Conservation (phyloP, 2,113 vertebrate species). For the Octodon degus region DNA sequence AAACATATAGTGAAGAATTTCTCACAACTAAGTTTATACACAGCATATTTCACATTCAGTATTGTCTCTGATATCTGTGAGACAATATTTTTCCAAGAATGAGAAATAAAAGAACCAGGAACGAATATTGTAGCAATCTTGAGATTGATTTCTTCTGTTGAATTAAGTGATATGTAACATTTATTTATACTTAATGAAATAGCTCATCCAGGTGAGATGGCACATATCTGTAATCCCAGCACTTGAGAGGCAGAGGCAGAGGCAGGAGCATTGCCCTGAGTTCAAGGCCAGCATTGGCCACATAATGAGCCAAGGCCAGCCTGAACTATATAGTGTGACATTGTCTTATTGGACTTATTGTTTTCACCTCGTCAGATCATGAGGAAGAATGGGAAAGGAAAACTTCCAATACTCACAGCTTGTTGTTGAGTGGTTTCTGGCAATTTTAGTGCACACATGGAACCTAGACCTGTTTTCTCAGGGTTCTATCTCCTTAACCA, state of each 20-base stretch:
- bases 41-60: background rate
- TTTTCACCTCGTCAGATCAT: slow-evolving; percentile 34
- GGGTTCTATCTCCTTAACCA: background rate
- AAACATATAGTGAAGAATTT: background rate
- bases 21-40: background rate
- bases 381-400: background rate
- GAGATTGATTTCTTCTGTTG: background rate
- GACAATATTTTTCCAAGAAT: background rate
- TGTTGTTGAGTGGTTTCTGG: slow-evolving; percentile 8
- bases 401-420: background rate
- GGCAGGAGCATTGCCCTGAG: too few species aligned
- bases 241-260: too few species aligned
- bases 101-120: slow-evolving; percentile 1
- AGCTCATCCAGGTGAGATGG: background rate
- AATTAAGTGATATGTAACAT: background rate
- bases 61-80: background rate
- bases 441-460: background rate
- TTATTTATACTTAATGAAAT: slow-evolving; percentile 11
- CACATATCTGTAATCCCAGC: too few species aligned
- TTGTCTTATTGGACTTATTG: background rate
- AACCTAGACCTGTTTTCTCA: background rate
- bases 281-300: too few species aligned
- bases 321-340: too few species aligned
- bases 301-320: too few species aligned
- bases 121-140: background rate